Conservation (phyloP, 2,797 vertebrate species). For the Halcyon smyrnensis region DNA sequence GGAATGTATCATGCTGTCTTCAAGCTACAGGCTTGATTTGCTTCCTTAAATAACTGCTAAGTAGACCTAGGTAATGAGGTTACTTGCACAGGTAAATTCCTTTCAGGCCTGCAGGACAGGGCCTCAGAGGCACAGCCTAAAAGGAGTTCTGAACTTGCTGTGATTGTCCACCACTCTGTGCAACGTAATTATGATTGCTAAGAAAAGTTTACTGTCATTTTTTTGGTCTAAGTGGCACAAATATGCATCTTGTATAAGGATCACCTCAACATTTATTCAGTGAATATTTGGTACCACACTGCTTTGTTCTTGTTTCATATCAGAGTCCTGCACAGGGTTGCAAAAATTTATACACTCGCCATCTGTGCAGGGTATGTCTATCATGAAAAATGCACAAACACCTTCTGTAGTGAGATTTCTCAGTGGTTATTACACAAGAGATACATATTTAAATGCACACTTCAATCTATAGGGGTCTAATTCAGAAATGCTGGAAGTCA, state of each 20-base stretch:
- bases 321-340: neutral
- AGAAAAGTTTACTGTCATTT: neutral
- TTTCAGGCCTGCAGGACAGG: neutral
- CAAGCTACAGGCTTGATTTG: neutral
- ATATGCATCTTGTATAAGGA: neutral
- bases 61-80: neutral
- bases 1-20: neutral
- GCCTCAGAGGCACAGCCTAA: neutral
- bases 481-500: neutral
- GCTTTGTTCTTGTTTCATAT: neutral
- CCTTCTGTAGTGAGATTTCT: conserved; percentile 36
- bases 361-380: neutral
- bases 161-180: neutral
- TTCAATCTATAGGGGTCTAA: neutral
- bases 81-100: neutral
- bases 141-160: neutral
- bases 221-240: neutral
- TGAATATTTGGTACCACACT: neutral
- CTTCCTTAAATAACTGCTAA: neutral
- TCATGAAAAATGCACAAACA: neutral
- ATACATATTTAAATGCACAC: neutral
- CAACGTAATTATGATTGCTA: neutral
- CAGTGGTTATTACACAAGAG: neutral
- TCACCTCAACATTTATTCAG: neutral
- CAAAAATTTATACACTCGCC: neutral